Percentiles rank a stretch among this genome's conserved stretches.
These are phyloP conservation scores for Myotis davidii DNA, from an alignment of 2,113 vertebrate species.

Conservation along the genomic window DNA sequence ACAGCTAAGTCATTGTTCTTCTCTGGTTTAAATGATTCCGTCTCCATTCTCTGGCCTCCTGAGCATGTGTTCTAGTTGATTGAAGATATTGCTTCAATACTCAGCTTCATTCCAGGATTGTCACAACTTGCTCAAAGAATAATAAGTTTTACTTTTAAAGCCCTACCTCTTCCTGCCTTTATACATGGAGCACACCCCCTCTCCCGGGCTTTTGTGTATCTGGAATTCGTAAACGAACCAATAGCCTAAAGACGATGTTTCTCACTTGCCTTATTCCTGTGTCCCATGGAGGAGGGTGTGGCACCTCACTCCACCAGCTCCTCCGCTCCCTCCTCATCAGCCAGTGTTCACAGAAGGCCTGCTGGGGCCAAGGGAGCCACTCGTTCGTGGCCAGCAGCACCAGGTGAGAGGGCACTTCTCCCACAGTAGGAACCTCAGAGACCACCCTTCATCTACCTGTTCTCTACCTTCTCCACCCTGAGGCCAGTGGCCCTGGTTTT, in stretches of 20 bases:
- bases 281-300: not conserved
- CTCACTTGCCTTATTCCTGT: not conserved
- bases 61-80: not conserved
- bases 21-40: not conserved
- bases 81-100: not conserved
- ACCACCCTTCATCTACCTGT: not conserved
- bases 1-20: not conserved
- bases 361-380: accelerated
- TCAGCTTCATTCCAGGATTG: not conserved
- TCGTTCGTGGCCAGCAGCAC: not conserved
- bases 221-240: not conserved
- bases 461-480: not conserved
- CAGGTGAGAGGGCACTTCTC: not conserved
- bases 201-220: not conserved
- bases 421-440: not conserved
- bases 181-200: not conserved
- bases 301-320: not conserved
- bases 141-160: not conserved
- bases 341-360: not conserved
- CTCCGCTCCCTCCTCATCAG: not conserved
- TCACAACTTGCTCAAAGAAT: not conserved
- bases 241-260: not conserved
- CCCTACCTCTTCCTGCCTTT: not conserved
- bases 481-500: not conserved
- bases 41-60: not conserved